Conservation (phyloP, 2,888 invertebrate genomes). For the Drosophila dives region DNA sequence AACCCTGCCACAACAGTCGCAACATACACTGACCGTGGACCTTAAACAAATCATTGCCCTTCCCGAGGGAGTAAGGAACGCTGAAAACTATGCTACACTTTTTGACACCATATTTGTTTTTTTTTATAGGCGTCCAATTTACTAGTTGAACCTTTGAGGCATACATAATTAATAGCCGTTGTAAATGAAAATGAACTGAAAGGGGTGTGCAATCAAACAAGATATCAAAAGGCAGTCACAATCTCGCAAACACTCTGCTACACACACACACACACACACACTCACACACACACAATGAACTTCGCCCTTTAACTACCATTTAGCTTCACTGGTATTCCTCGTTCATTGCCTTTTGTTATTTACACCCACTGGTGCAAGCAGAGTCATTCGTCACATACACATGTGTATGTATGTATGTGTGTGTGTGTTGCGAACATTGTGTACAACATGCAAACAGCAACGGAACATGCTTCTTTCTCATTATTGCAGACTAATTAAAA, state of each 20-base stretch:
- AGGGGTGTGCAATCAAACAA: slow-evolving; percentile 53
- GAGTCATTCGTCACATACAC: slow-evolving; percentile 19
- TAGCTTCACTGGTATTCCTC: slow-evolving; percentile 32
- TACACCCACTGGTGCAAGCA: slow-evolving; percentile 9
- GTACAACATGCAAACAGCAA: background rate
- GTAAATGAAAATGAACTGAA: slow-evolving; percentile 48
- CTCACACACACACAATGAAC: slow-evolving; percentile 33
- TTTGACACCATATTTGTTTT: slow-evolving; percentile 38
- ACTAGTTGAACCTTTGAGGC: slow-evolving; percentile 55
- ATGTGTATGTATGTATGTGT: slow-evolving; percentile 21
- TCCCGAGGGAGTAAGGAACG: slow-evolving; percentile 12
- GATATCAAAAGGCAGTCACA: slow-evolving; percentile 51
- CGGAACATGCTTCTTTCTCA: slow-evolving; percentile 3
- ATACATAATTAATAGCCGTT: slow-evolving; percentile 62
- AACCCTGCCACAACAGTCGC: background rate
- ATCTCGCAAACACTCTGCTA: slow-evolving; percentile 6
- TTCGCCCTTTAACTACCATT: slow-evolving; percentile 37
- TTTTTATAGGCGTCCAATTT: slow-evolving; percentile 35
- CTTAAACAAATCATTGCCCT: slow-evolving; percentile 3
- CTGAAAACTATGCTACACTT: slow-evolving; percentile 55
- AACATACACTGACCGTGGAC: background rate
- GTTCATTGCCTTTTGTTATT: slow-evolving; percentile 59
- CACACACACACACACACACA: slow-evolving; percentile 5
- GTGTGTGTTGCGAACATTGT: background rate
- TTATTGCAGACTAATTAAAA: slow-evolving; percentile 11